Base-by-base conservation (phyloP, 2,797 vertebrate genomes). In the Heteromormyrus szaboi region DNA sequence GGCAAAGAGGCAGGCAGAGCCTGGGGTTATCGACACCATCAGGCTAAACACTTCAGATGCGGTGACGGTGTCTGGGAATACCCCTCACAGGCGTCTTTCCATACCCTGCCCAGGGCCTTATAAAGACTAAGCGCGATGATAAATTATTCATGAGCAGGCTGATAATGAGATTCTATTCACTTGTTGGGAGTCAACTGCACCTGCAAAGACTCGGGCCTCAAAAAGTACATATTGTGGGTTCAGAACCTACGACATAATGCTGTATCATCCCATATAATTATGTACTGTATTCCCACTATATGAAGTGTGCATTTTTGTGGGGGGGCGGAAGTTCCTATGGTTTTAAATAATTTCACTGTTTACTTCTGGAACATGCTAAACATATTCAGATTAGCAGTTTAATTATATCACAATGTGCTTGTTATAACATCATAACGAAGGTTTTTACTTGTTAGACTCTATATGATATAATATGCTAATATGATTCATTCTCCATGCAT, bases 371-470 rank as follows among this genome's bases (percentile, higher is more conserved):
- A 79, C 72, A 79, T 79, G 19, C 72, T 79, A n/a, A n/a, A 79
- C 72, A 44, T 79, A 79, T 79, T 79, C 72, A 79, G 72, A 79
- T 79, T 41, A 44, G 72, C 14, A 44, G 72, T 44, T 79, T 44
- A 79, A 41, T 79, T 44, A 41, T 79, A n/a, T 79, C 72, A 79
- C 37, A 44, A 79, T 1, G 33, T 79, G 33, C 72, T 79, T 79
- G 72, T 79, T 79, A 41, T 41, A 79, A 79, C 37, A 79, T 79
- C 72, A 79, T 79, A 79, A 79, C 37, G 37, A 79, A 79, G 72
- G 72, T 19, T 79, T 79, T 79, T 44, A 44, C 33, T 44, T 37
- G 33, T 79, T 44, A 44, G 33, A 44, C 72, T 79, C 33, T 79
- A 79, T 79, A 44, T 44, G 72, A 41, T 79, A n/a, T 79, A 79